Evolutionary conservation across 2,888 invertebrate genomes (phyloP).

Genomic region (Ennomos erosarius): DNA sequence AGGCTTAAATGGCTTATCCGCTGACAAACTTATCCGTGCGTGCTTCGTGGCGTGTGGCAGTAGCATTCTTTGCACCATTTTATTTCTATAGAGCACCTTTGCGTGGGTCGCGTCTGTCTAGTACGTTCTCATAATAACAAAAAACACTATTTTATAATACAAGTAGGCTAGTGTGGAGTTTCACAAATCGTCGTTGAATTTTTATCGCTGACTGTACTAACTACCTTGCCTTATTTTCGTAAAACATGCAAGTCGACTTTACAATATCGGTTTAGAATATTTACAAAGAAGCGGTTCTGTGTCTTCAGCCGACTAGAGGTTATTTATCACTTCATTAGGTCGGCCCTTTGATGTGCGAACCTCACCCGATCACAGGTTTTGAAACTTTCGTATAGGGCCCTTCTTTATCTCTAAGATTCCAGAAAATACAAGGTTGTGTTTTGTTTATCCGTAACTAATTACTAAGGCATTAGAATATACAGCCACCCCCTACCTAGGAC

Average conservation of each 20-base stretch:
- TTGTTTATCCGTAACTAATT: too few relatives aligned
- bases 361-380: background rate
- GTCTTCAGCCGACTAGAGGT: constrained; percentile 17
- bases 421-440: too few relatives aligned
- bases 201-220: background rate
- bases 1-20: constrained; percentile 21
- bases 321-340: constrained; percentile 61
- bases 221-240: background rate
- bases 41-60: constrained; percentile 31
- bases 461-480: too few relatives aligned
- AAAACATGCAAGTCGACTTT: background rate
- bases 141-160: background rate
- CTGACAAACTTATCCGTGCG: constrained; percentile 16
- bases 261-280: constrained; percentile 22
- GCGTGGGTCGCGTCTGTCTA: too few relatives aligned
- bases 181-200: too few relatives aligned
- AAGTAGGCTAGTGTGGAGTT: too few relatives aligned
- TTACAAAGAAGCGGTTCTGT: constrained; percentile 29
- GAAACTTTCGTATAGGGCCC: background rate
- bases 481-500: too few relatives aligned
- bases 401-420: too few relatives aligned
- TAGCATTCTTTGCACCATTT: background rate
- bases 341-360: constrained; percentile 55
- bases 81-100: too few relatives aligned
- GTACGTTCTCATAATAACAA: too few relatives aligned